These are phyloP conservation scores for Diprion similis DNA, from an alignment of 1,140 invertebrate genomes.

Conservation along the genomic window DNA sequence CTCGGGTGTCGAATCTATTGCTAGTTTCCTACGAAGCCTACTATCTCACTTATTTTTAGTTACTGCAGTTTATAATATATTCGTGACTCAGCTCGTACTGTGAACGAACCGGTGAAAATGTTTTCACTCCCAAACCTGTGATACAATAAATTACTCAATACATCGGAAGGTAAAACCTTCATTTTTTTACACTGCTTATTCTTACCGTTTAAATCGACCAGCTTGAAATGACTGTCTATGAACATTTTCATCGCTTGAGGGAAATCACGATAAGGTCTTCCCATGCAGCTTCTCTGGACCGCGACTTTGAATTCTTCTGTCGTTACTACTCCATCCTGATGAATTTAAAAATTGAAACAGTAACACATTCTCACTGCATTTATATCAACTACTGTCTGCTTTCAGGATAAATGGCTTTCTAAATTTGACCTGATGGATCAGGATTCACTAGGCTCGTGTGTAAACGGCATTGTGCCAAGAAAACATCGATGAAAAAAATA, in stretches of 20 bases:
- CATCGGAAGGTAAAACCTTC: too few relatives aligned
- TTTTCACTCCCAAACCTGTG: neutral
- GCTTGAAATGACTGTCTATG: slow-evolving; percentile 81
- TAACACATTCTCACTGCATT: neutral
- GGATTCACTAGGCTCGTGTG: neutral
- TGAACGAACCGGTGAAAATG: neutral
- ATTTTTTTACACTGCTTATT: neutral
- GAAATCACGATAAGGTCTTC: slow-evolving; percentile 78
- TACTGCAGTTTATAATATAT: slow-evolving; percentile 6
- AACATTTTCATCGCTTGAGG: slow-evolving; percentile 83
- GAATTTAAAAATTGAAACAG: slow-evolving; percentile 29
- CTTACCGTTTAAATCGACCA: slow-evolving; percentile 78
- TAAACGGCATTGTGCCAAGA: slow-evolving; percentile 2
- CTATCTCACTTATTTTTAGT: slow-evolving; percentile 8
- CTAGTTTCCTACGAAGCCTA: neutral
- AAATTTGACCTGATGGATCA: neutral
- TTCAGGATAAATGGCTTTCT: neutral
- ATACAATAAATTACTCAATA: too few relatives aligned
- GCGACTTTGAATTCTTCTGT: slow-evolving; percentile 83
- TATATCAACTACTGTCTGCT: neutral
- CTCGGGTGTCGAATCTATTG: neutral
- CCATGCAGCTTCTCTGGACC: slow-evolving; percentile 81
- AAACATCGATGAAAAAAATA: neutral
- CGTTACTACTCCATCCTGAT: slow-evolving; percentile 80
- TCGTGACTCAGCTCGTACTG: neutral